A percentile compares a stretch with the other conserved stretches of the same genome.
Conservation (phyloP, 2,797 vertebrate species). For the Hippocampus kuda region DNA sequence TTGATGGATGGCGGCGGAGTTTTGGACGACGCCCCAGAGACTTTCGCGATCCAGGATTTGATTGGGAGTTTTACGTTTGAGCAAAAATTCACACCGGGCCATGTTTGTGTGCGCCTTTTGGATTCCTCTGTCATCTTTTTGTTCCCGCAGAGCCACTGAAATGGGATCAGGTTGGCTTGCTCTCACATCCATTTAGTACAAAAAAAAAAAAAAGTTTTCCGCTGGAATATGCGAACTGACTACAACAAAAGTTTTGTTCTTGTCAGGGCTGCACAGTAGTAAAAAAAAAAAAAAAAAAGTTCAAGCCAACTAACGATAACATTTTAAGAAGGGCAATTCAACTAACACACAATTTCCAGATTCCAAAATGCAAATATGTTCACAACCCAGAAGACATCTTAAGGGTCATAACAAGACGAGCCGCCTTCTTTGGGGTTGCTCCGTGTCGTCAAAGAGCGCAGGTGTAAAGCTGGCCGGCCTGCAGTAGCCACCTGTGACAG, state of each 20-base stretch:
- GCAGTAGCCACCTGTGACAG: neutral
- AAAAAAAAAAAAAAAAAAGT: too few relatives aligned
- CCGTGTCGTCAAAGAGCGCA: neutral
- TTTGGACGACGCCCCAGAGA: constrained; percentile 51
- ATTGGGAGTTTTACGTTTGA: constrained; percentile 57
- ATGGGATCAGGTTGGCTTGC: neutral
- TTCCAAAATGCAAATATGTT: too few relatives aligned
- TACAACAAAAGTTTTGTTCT: too few relatives aligned
- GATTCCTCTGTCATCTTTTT: constrained; percentile 5
- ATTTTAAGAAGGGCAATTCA: too few relatives aligned
- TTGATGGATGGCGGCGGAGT: constrained; percentile 57
- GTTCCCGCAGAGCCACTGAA: constrained; percentile 17
- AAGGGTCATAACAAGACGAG: too few relatives aligned
- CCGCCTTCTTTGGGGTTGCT: too few relatives aligned
- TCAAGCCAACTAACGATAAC: too few relatives aligned
- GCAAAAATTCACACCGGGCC: constrained; percentile 37
- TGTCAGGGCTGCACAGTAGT: too few relatives aligned
- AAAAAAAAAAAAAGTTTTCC: too few relatives aligned
- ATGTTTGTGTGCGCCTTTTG: constrained; percentile 42
- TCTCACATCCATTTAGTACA: neutral
- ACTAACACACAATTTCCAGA: too few relatives aligned
- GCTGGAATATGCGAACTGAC: too few relatives aligned
- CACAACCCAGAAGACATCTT: too few relatives aligned
- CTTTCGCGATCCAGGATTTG: constrained; percentile 49
- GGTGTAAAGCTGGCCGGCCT: neutral